Evolutionary conservation across 2,888 invertebrate genomes (phyloP), one percentile per base, ranked within the genome.

Genomic region (Drosophila mimica): DNA sequence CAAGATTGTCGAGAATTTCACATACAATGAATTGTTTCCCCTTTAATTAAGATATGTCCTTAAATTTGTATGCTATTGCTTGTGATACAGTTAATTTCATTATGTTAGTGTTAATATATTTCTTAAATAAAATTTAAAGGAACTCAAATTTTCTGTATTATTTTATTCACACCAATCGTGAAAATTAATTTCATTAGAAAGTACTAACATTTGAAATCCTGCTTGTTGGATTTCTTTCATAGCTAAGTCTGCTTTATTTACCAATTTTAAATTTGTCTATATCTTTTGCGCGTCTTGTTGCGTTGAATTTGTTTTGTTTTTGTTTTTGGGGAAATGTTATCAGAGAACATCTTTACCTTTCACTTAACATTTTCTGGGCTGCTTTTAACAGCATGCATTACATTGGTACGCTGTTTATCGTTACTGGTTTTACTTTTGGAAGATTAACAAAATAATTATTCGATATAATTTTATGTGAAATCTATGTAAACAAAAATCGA

Each of bases 1-100:
- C 79, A 94, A 94, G 84, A 95, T 96, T 53, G 94, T 94, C 76
- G 93, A 94, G 70, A 94, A 94, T 81, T 95, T 94, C 89, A 94
- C 95, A 0, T 91, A 95, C 33, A 93, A 94, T 66, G 93, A 94
- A 58, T 89, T 95, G 49, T 92, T 95, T 70, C 95, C 95, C 5
- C 91, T 92, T 65, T 93, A 91, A 92, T 51, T 36, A 11, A 68
- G 8, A 15, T 49, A 20, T 56, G 48, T 69, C 52, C 30, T 71
- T 60, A 7, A 36, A 49, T 61, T 64, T 69, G 51, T 66, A 68
- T 70, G 79, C 64, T 66, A 82, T 64, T 69, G 38, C 62, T 77
- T 88, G 85, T 85, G 85, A 85, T 85, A 85, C 74, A 79, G 65
- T 72, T 79, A 60, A 82, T 71, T 89, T 79, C 68, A 70, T 67